Evolutionary conservation across 1,140 invertebrate genomes (phyloP).

Genomic region (Choristoneura fumiferana): DNA sequence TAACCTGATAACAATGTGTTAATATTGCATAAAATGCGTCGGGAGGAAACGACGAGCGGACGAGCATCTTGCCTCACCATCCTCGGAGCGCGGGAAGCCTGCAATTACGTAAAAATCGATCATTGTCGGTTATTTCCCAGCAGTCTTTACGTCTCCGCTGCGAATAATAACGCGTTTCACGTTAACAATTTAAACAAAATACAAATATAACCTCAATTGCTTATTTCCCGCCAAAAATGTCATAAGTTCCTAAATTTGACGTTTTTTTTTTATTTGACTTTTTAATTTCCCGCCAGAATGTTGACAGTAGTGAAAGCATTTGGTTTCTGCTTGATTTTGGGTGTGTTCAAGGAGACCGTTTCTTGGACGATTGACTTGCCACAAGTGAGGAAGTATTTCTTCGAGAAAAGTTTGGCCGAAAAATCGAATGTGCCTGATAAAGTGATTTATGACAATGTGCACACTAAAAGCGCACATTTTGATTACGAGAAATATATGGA

Average conservation of each 20-base stretch:
- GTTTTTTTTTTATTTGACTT: too few relatives aligned
- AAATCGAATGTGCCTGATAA: not conserved
- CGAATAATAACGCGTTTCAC: conserved; percentile 2
- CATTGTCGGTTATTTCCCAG: conserved; percentile 5
- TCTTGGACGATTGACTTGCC: conserved; percentile 56
- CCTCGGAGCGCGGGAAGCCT: conserved; percentile 1
- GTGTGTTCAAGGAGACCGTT: conserved; percentile 29
- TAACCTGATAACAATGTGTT: too few relatives aligned
- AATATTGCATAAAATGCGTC: too few relatives aligned
- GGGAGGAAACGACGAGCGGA: too few relatives aligned
- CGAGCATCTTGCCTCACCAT: too few relatives aligned
- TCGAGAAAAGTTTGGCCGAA: conserved; percentile 28
- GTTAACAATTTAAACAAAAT: not conserved
- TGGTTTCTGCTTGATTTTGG: not conserved
- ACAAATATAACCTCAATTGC: not conserved
- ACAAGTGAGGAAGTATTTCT: conserved; percentile 44
- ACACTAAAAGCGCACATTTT: conserved; percentile 26
- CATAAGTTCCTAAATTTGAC: too few relatives aligned
- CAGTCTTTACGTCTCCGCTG: not conserved
- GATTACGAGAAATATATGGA: conserved; percentile 9
- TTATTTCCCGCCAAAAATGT: too few relatives aligned
- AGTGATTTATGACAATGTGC: conserved; percentile 27
- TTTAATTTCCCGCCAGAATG: conserved; percentile 1
- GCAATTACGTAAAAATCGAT: conserved; percentile 15
- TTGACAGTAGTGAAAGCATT: conserved; percentile 12